Base-by-base conservation (phyloP, 2,888 invertebrate species). In the Anoplius nigerrimus region DNA sequence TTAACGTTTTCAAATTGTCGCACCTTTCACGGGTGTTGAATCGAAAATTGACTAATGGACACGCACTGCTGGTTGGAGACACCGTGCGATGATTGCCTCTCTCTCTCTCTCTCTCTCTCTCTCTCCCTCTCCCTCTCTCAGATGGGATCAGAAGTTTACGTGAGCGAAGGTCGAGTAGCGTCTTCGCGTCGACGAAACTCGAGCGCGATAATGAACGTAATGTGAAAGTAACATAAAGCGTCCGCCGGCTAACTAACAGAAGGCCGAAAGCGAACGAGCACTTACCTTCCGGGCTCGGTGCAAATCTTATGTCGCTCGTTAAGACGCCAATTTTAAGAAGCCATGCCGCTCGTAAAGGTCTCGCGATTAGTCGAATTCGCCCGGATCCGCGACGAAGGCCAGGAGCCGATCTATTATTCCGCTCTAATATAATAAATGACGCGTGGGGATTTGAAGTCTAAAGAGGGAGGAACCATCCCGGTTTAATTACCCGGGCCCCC, bases 401-500 rank as follows among this genome's bases (percentile, higher is more conserved):
- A 6, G 34, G n/a, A n/a, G 34, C 34, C 6, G 34, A 42, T 43
- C 63, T 42, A 55, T 53, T 42, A 60, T 66, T 57, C 62, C 67
- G 20, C 60, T 68, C 61, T 70, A 69, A 72, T 66, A 61, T 75
- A 72, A 69, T 71, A 71, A 72, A 72, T 61, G 70, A 64, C 64
- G 65, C 66, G 52, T 43, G 59, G 58, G 65, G 51, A 75, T 74
- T 67, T 61, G 56, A 63, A 70, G 59, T 64, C 57, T 43, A 62
- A n/a, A 62, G 60, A 66, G 66, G 55, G 54, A 60, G 64, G 52
- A 75, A 53, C 53, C 16, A 56, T 48, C 53, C 54, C 55, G 60
- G 63, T 75, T 78, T 78, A 78, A 78, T 78, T 78, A 78, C 71
- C 67, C 64, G 64, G n/a, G 43, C 65, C n/a, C 27, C 65, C n/a